Evolutionary conservation across 2,113 vertebrate species (phyloP), one percentile per base, ranked within the genome.

Genomic region (Spheniscus mendiculus): DNA sequence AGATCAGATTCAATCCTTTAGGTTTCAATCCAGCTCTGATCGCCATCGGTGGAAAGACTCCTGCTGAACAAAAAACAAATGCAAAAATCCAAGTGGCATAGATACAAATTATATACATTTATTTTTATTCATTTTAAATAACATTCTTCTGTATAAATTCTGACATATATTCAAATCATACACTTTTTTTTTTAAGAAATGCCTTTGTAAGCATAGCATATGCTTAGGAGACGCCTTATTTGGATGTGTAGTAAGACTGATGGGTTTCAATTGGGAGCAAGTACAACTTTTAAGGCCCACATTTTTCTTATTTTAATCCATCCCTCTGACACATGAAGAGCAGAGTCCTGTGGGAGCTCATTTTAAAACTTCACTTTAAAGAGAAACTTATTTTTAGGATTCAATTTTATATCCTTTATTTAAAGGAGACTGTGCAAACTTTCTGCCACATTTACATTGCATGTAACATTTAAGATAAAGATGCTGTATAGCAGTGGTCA

Each of bases 21-120:
- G 34, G n/a, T 74, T 83, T 76, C 67, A 52, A 1, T 25, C 42
- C 73, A 92, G 52, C 63, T 76, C 47, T 45, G 21, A 44, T 12
- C 66, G 55, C 77, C 56, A 9, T 76, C 65, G 62, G n/a, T 65
- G 81, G 38, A 26, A 85, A 91, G 53, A 50, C 45, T 87, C 61
- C 50, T 23, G 56, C 89, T 87, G 86, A 89, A 89, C 38, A 95
- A 49, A 83, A 96, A 82, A 96, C 72, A 96, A 97, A 98, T n/a
- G 67, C 95, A 97, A 97, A 97, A 76, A 89, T 81, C 73, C 96
- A 95, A 92, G 73, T 96, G 94, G 87, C 96, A 96, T 96, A 98
- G 97, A 94, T 98, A 98, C 98, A 98, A 98, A 98, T 98, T 98
- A 98, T 98, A 98, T 98, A 98, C 98, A 98, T 98, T 98, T 98